Percentiles rank a stretch among this genome's conserved stretches.
Conservation (phyloP, 2,888 invertebrate genomes). For the Caenorhabditis macrosperma region DNA sequence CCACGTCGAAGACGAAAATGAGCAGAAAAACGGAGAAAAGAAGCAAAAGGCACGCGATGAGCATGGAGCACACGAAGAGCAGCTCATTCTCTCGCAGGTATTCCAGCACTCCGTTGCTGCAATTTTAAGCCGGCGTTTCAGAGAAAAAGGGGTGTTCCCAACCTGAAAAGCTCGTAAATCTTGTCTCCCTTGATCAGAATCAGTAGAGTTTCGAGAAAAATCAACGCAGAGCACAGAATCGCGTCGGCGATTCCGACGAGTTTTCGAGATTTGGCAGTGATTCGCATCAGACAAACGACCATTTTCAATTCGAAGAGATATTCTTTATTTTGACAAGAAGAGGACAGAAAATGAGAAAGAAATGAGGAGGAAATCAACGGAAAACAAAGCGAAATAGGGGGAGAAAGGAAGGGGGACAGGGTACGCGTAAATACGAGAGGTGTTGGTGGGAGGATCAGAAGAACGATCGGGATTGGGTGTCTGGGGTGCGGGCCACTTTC, state of each 20-base stretch:
- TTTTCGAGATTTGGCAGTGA: constrained; percentile 19
- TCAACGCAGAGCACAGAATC: constrained; percentile 4
- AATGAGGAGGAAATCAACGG: not conserved
- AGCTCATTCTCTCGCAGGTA: constrained; percentile 21
- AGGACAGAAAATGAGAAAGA: too few relatives aligned
- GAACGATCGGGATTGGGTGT: constrained; percentile 65
- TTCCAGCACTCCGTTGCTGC: constrained; percentile 18
- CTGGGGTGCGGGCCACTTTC: constrained; percentile 78
- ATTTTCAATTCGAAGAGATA: constrained; percentile 11
- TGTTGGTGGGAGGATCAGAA: constrained; percentile 46
- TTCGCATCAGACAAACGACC: constrained; percentile 43
- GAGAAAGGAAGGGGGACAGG: not conserved
- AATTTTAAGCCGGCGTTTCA: not conserved
- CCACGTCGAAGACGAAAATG: constrained; percentile 29
- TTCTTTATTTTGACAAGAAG: constrained; percentile 15
- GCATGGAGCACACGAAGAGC: constrained; percentile 16
- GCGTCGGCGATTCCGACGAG: constrained; percentile 10
- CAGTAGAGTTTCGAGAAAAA: constrained; percentile 16
- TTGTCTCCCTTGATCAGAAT: constrained; percentile 30
- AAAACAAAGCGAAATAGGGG: not conserved
- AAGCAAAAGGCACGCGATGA: not conserved
- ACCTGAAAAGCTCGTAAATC: constrained; percentile 21
- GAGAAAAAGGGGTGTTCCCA: not conserved
- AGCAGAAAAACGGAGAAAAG: constrained; percentile 7
- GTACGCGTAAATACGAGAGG: constrained; percentile 46